Evolutionary conservation across 1,140 invertebrate genomes (phyloP).

Genomic region (Euura lappo): DNA sequence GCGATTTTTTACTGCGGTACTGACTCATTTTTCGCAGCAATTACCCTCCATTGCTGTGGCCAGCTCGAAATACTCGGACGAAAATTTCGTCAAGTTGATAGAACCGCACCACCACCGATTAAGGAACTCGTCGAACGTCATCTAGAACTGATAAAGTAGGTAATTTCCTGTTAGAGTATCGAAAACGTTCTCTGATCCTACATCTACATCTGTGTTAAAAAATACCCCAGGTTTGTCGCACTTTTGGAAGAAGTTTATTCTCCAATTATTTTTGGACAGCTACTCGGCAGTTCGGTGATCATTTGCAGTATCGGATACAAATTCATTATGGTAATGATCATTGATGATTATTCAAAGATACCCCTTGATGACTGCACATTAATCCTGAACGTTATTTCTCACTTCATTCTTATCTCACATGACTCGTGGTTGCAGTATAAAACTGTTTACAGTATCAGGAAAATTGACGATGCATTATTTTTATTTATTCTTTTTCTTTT

Average conservation of each 20-base stretch:
- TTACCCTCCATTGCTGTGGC: constrained; percentile 18
- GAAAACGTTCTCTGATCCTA: too few species aligned
- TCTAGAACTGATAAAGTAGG: constrained; percentile 9
- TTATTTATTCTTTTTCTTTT: too few species aligned
- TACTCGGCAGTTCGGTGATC: neutral
- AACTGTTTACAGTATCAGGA: too few species aligned
- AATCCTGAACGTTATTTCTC: too few species aligned
- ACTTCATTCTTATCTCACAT: too few species aligned
- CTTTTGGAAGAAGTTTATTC: neutral
- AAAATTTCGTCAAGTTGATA: neutral
- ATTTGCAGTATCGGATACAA: neutral
- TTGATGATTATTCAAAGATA: neutral
- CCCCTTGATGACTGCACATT: too few species aligned
- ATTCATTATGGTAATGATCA: neutral
- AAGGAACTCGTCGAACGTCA: constrained; percentile 8
- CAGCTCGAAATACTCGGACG: constrained; percentile 20
- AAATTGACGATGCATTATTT: too few species aligned
- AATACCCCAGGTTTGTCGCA: neutral
- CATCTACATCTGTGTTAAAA: too few species aligned
- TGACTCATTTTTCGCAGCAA: constrained; percentile 15
- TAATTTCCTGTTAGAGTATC: neutral
- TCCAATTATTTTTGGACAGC: neutral
- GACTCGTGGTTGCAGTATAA: too few species aligned
- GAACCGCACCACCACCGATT: constrained; percentile 2
- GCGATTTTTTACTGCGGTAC: constrained; percentile 10